Evolutionary conservation across 2,797 vertebrate genomes (phyloP), one percentile per base, ranked within the genome.

Genomic region (Alectoris magna): DNA sequence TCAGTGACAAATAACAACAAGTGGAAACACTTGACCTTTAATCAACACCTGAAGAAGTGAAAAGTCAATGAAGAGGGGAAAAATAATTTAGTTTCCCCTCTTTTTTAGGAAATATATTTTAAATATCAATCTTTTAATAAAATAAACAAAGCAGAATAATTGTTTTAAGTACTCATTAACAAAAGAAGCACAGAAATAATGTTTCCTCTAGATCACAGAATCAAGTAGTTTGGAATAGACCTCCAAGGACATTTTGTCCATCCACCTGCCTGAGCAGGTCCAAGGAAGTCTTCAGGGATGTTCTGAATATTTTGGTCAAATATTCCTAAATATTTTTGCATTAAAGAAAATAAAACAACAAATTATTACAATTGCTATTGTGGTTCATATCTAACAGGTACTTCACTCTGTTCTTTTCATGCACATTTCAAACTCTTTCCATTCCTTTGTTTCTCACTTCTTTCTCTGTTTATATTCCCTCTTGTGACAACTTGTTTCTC

Each of bases 231-330:
- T 60, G 23, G 10, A 44, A 48, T 15, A 34, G 31, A 29, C 9
- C 3, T 41, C 11, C 39, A 55, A 13, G 26, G 8, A 31, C 31
- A 55, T 74, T 5, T 26, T 23, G 19, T 64, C 31, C 21, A 64
- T 21, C 3, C 9, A 11, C 9, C 0, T 2, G 6, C 26, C 39
- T 69, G 14, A 55, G 9, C 13, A 53, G 10, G 16, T 73, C 34
- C 22, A 51, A 82, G 43, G 14, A 38, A 7, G 41, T 55, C 22
- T 48, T 59, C 6, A 8, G 13, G 12, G 34, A 38, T 55, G 19
- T 60, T 38, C 36, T 83, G 51, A 83, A 49, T 23, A 49, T 8
- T 79, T 77, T 43, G 4, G 31, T 49, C 27, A 53, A 51, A 48
- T 29, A 1, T 48, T 49, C 24, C 44, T 72, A 34, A 72, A 53